Conservation (phyloP, 2,888 invertebrate species). For the Temnothorax rugatulus region DNA sequence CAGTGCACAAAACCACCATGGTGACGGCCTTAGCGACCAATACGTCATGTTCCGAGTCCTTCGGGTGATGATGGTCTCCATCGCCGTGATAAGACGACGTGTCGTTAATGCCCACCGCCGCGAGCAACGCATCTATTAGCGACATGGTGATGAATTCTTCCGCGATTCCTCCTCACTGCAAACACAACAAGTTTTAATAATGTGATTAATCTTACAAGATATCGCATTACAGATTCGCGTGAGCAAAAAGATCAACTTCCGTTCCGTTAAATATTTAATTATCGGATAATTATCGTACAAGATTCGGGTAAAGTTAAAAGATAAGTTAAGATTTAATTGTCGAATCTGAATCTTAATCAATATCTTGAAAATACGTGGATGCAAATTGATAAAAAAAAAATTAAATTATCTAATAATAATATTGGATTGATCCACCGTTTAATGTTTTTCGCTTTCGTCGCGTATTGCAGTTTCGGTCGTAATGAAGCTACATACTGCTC, state of each 20-base stretch:
- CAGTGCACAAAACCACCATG: slow-evolving; percentile 92
- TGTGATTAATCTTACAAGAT: background rate
- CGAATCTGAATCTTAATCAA: background rate
- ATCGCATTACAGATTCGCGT: background rate
- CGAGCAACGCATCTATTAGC: background rate
- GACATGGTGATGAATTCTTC: slow-evolving; percentile 6
- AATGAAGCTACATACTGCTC: background rate
- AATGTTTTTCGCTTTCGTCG: background rate
- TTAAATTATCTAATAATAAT: background rate
- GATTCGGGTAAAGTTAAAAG: background rate
- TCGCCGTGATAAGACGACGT: background rate
- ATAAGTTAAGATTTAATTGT: background rate
- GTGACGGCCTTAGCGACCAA: slow-evolving; percentile 92
- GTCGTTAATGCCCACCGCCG: too few relatives aligned
- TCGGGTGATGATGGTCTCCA: background rate
- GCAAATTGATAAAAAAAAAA: background rate
- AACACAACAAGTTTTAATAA: slow-evolving; percentile 5
- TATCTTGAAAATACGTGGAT: background rate
- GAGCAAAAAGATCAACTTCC: background rate
- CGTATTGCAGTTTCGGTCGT: background rate
- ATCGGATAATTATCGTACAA: background rate
- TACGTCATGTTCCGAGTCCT: slow-evolving; percentile 82
- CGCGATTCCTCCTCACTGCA: background rate
- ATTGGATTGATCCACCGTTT: background rate
- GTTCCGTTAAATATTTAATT: background rate